Conservation (phyloP, 2,797 vertebrate species). For the Brotula barbata region DNA sequence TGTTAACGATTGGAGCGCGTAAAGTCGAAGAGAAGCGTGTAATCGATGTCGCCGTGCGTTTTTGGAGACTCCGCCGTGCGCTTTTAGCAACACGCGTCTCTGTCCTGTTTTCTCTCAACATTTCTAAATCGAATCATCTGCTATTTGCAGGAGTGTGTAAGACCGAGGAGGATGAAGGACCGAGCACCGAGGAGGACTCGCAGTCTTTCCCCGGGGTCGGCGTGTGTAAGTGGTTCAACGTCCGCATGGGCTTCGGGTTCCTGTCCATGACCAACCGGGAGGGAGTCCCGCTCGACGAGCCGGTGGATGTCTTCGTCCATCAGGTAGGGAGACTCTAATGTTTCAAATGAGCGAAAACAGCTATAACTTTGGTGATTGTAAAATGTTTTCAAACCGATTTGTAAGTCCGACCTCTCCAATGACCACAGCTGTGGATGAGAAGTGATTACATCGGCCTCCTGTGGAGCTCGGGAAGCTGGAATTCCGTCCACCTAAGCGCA, state of each 20-base stretch:
- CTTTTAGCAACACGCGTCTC: too few relatives aligned
- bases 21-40: slow-evolving; percentile 14
- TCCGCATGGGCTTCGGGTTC: slow-evolving; percentile 98
- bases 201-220: slow-evolving; percentile 85
- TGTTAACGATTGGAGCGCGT: background rate
- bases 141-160: slow-evolving; percentile 85
- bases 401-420: too few relatives aligned
- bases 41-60: background rate
- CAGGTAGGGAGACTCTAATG: slow-evolving; percentile 80
- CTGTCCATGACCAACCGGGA: slow-evolving; percentile 94
- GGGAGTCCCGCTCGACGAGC: slow-evolving; percentile 86
- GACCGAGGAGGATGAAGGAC: slow-evolving; percentile 84
- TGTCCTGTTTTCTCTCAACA: too few relatives aligned
- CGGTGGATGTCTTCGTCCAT: slow-evolving; percentile 98
- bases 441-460: too few relatives aligned
- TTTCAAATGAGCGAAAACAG: background rate
- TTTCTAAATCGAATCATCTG: too few relatives aligned
- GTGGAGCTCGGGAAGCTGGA: too few relatives aligned
- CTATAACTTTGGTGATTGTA: too few relatives aligned
- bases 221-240: slow-evolving; percentile 98
- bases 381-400: too few relatives aligned
- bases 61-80: too few relatives aligned
- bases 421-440: too few relatives aligned
- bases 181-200: slow-evolving; percentile 81
- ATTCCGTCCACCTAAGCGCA: too few relatives aligned